These are phyloP conservation scores for Cardiocondyla obscurior DNA, from an alignment of 1,140 invertebrate genomes.

Conservation along the genomic window DNA sequence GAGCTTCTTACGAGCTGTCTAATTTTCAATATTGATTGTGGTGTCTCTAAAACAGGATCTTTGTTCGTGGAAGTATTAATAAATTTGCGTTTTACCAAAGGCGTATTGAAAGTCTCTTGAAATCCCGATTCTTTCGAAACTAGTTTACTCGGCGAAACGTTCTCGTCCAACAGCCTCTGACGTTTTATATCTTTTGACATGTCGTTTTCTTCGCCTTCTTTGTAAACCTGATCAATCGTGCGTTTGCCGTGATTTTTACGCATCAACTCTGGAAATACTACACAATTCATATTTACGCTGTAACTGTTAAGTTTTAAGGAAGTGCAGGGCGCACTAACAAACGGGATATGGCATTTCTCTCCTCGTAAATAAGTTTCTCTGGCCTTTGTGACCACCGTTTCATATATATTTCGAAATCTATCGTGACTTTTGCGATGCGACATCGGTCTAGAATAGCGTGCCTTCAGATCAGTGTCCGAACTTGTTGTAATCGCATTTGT, in stretches of 20 bases:
- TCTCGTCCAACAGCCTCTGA: constrained; percentile 55
- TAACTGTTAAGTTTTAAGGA: constrained; percentile 58
- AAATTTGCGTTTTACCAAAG: constrained; percentile 76
- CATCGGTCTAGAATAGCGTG: constrained; percentile 76
- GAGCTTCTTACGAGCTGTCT: constrained; percentile 77
- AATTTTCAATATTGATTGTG: constrained; percentile 82
- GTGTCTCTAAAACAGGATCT: constrained; percentile 66
- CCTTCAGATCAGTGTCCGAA: constrained; percentile 40
- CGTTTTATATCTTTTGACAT: constrained; percentile 59
- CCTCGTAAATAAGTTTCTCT: constrained; percentile 75
- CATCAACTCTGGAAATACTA: constrained; percentile 68
- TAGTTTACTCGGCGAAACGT: neutral
- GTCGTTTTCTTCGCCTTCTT: neutral
- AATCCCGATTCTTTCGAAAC: neutral
- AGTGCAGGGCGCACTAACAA: constrained; percentile 78
- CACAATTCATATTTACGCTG: constrained; percentile 65
- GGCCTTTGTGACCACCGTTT: constrained; percentile 76
- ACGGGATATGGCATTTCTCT: constrained; percentile 75
- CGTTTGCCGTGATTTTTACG: constrained; percentile 65
- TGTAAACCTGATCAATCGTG: constrained; percentile 60
- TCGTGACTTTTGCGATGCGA: constrained; percentile 73
- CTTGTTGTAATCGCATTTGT: constrained; percentile 8
- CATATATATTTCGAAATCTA: constrained; percentile 69
- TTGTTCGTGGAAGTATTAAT: constrained; percentile 3
- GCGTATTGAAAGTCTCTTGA: constrained; percentile 74